Conservation (phyloP, 2,888 invertebrate genomes). For the Phyllotreta cruciferae region DNA sequence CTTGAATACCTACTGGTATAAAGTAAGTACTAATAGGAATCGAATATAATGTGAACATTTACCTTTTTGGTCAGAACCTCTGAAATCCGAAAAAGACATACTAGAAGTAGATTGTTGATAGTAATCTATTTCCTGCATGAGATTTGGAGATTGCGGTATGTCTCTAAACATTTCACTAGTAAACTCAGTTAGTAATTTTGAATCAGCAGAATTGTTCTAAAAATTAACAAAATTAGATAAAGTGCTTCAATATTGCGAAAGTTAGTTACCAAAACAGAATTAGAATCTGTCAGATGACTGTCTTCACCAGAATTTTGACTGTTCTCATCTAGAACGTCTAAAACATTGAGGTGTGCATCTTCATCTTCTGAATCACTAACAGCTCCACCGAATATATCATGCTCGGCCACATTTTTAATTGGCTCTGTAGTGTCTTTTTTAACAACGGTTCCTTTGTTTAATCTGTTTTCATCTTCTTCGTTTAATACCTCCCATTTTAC, state of each 20-base stretch:
- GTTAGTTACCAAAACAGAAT: constrained; percentile 63
- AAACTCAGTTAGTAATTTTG: constrained; percentile 67
- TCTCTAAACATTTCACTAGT: constrained; percentile 67
- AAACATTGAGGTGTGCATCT: constrained; percentile 71
- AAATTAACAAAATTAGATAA: constrained; percentile 32
- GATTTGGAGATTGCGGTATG: constrained; percentile 54
- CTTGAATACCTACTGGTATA: constrained; percentile 53
- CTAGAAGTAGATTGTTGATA: constrained; percentile 52
- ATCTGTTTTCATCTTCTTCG: constrained; percentile 79
- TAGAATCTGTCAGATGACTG: constrained; percentile 75
- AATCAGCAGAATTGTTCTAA: constrained; percentile 54
- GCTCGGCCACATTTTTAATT: constrained; percentile 65
- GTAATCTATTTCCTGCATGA: constrained; percentile 57
- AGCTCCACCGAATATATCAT: constrained; percentile 91
- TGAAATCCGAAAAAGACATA: constrained; percentile 49
- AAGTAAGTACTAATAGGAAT: neutral
- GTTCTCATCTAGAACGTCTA: constrained; percentile 77
- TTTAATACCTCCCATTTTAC: constrained; percentile 89
- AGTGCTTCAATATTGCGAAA: neutral
- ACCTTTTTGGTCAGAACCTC: constrained; percentile 44
- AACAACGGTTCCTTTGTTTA: constrained; percentile 58
- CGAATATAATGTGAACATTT: constrained; percentile 22
- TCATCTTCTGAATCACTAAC: constrained; percentile 89
- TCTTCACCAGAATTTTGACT: constrained; percentile 78
- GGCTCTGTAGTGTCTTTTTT: constrained; percentile 57